These are phyloP conservation scores for Melanotaenia boesemani DNA, from an alignment of 2,797 vertebrate species.

Conservation along the genomic window DNA sequence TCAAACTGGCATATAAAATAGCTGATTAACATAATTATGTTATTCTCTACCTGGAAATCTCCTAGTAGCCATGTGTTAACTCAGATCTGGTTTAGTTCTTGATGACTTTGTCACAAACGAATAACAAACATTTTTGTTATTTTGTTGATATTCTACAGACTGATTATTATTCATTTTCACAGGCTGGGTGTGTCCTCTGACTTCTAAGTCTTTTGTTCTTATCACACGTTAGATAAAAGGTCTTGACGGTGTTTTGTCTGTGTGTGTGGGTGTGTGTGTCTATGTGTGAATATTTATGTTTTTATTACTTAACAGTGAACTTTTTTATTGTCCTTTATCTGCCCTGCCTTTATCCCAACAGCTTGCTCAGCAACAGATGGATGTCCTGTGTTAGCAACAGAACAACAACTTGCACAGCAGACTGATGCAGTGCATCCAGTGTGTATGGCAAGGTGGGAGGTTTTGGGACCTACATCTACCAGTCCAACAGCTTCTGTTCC, in stretches of 20 bases:
- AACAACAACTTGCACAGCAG: constrained; percentile 11
- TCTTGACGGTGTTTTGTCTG: no score
- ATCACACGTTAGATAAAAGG: neutral
- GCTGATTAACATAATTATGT: no score
- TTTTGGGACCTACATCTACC: constrained; percentile 51
- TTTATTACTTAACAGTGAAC: neutral
- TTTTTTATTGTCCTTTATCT: no score
- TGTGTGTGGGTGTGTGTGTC: no score
- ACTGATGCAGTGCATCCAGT: constrained; percentile 40
- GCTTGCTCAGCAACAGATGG: neutral
- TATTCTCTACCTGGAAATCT: no score
- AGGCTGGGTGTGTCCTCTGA: neutral
- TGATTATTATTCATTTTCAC: neutral
- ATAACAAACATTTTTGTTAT: neutral
- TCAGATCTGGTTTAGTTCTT: no score
- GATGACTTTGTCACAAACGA: no score
- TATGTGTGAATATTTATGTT: neutral
- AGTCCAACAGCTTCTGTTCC: constrained; percentile 14
- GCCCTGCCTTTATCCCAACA: no score
- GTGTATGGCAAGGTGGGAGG: constrained; percentile 63
- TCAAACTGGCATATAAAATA: no score
- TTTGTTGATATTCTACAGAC: no score
- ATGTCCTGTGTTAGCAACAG: neutral
- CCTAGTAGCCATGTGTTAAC: no score
- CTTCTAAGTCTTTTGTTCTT: neutral